Percentiles rank a stretch among this genome's conserved stretches.
phyloP scores from a whole-genome alignment of 2,113 vertebrate species.

The Proteles cristata region DNA sequence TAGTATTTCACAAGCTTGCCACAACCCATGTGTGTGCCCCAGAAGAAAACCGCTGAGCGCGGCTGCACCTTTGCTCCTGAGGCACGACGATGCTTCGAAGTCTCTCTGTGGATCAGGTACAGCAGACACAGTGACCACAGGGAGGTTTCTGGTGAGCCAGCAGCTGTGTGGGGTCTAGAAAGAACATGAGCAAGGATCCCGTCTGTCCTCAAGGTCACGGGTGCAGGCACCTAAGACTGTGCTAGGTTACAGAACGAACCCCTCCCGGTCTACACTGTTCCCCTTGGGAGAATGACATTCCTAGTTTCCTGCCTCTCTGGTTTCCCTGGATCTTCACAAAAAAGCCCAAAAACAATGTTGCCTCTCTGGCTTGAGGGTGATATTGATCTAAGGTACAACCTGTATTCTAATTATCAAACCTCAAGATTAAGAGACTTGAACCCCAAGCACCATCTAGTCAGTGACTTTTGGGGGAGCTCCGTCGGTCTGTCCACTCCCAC shows the following conservation, averaged over 20 bases:
- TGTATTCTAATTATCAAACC: background rate
- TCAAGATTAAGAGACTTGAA: background rate
- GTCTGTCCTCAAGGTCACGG: background rate
- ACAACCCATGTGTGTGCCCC: background rate
- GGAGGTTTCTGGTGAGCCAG: rapidly evolving
- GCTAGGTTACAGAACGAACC: background rate
- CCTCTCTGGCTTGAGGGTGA: background rate
- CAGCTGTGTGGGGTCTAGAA: background rate
- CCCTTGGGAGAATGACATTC: background rate
- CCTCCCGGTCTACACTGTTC: background rate
- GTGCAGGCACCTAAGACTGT: background rate
- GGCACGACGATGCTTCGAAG: rapidly evolving
- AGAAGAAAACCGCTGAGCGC: background rate
- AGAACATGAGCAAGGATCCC: background rate
- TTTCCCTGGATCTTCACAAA: background rate
- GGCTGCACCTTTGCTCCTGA: background rate
- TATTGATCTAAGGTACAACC: background rate
- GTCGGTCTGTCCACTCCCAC: background rate
- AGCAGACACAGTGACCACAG: rapidly evolving
- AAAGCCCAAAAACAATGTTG: background rate
- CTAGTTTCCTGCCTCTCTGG: background rate
- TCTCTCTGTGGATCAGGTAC: too few relatives aligned
- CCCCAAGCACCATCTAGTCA: background rate
- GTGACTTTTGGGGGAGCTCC: background rate
- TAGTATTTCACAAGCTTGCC: background rate